Evolutionary conservation across 1,140 invertebrate species (phyloP), one percentile per base, ranked within the genome.

Genomic region (Rhyacophila brunnea): DNA sequence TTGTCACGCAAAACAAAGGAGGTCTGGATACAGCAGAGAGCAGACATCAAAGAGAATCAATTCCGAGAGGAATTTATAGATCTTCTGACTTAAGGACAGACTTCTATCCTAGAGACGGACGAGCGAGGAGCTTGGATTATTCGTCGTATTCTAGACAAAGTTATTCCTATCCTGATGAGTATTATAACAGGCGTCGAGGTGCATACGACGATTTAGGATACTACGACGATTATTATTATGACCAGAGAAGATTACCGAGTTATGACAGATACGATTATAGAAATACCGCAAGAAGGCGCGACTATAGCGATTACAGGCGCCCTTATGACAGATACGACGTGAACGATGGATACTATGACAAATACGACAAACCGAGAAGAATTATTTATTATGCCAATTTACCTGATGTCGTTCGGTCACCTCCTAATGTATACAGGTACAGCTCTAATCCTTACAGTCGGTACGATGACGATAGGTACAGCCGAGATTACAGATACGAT

Each of bases 311-410:
- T 34, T 70, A 73, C 51, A 54, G 44, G 28, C 70, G 67, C 9
- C 68, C 73, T 58, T 68, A 75, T 13, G 75, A 79, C 56, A 71
- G 77, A 64, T 76, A 74, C 63, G 75, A 79, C 60, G 48, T 42
- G 3, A 46, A 60, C 14, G 74, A 77, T 51, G 44, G 40, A 23
- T 51, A 58, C 13, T 73, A 76, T 38, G 74, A 74, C 60, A 73
- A 72, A 63, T 73, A 74, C 17, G 58, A 64, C n/a, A 79, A 78
- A 66, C 77, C 77, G 1, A 78, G 77, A 64, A 72, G 77, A 53
- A 79, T 79, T 32, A 79, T 79, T 49, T 79, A 79, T 50, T 79
- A 79, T 57, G 75, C 77, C 0, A 76, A 74, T 67, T 61, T 79
- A n/a, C 77, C 77, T 11, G 77, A 79, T 57, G 75, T 79, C 6